phyloP scores from a whole-genome alignment of 2,888 invertebrate species.

The Euplexia lucipara region DNA sequence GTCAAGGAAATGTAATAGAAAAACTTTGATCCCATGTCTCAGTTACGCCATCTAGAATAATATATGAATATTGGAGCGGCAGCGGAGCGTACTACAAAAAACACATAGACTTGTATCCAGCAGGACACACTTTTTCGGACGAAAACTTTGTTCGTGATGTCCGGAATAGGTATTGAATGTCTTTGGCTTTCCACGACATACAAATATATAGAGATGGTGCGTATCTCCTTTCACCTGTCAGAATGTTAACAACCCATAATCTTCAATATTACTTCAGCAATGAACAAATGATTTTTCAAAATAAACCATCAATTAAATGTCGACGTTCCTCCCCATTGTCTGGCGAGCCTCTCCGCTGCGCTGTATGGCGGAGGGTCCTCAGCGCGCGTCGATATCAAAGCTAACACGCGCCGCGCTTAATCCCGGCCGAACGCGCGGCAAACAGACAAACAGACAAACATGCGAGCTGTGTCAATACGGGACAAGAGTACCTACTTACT shows the following conservation, averaged over 20 bases:
- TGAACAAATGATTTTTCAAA: not conserved
- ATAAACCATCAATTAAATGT: constrained; percentile 3
- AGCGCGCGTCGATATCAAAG: constrained; percentile 63
- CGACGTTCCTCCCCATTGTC: constrained; percentile 1
- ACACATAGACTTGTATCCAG: no score
- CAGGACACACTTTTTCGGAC: no score
- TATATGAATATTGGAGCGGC: no score
- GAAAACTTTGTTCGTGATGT: no score
- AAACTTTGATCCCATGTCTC: no score
- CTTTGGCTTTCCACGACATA: no score
- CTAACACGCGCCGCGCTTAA: constrained; percentile 67
- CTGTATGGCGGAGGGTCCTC: constrained; percentile 35
- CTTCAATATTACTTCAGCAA: not conserved
- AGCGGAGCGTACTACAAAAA: no score
- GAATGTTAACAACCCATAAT: not conserved
- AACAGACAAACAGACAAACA: constrained; percentile 63
- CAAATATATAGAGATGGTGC: no score
- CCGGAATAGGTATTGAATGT: no score
- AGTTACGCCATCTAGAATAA: no score
- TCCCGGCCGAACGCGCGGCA: constrained; percentile 66
- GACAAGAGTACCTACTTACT: constrained; percentile 24
- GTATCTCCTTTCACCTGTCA: no score
- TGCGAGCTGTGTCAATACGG: constrained; percentile 52
- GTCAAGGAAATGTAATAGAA: no score
- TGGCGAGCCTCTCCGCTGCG: constrained; percentile 15